Percentiles rank a stretch among this genome's conserved stretches.
These are phyloP conservation scores for Tigriopus californicus DNA, from an alignment of 2,888 invertebrate genomes.

Conservation along the genomic window DNA sequence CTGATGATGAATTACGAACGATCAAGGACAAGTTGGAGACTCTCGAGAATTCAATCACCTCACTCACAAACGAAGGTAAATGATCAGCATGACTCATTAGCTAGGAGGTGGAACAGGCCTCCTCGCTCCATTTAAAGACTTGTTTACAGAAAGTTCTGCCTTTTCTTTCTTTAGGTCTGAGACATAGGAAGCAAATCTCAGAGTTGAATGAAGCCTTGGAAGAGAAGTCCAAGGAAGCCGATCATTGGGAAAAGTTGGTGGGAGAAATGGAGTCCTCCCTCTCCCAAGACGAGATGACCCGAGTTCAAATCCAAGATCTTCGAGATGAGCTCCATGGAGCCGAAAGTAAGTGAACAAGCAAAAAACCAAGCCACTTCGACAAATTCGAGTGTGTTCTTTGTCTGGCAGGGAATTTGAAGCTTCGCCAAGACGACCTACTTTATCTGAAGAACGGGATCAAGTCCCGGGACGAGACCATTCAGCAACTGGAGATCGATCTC, in stretches of 20 bases:
- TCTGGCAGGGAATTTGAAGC: not conserved
- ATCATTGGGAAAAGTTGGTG: not conserved
- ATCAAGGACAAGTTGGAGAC: slow-evolving; percentile 3
- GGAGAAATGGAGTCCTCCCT: slow-evolving; percentile 2
- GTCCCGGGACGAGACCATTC: not conserved
- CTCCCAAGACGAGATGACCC: slow-evolving; percentile 2
- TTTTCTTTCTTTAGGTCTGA: not conserved
- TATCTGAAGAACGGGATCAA: not conserved
- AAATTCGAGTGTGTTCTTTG: too few species aligned
- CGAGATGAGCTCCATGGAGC: slow-evolving; percentile 1
- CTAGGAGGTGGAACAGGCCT: too few species aligned
- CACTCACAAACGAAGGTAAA: slow-evolving; percentile 3
- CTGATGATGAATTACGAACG: slow-evolving; percentile 4
- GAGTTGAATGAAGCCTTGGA: not conserved
- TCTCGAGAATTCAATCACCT: slow-evolving; percentile 5
- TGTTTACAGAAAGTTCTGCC: not conserved
- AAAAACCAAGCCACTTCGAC: too few species aligned
- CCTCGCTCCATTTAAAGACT: not conserved
- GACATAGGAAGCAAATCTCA: not conserved
- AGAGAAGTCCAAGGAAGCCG: not conserved
- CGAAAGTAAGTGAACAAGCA: not conserved
- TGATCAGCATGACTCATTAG: not conserved
- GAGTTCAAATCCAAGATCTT: slow-evolving; percentile 4
- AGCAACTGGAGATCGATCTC: slow-evolving; percentile 6
- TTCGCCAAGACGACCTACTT: not conserved